Base-by-base conservation (phyloP, 2,888 invertebrate species). In the Heliconius aoede region DNA sequence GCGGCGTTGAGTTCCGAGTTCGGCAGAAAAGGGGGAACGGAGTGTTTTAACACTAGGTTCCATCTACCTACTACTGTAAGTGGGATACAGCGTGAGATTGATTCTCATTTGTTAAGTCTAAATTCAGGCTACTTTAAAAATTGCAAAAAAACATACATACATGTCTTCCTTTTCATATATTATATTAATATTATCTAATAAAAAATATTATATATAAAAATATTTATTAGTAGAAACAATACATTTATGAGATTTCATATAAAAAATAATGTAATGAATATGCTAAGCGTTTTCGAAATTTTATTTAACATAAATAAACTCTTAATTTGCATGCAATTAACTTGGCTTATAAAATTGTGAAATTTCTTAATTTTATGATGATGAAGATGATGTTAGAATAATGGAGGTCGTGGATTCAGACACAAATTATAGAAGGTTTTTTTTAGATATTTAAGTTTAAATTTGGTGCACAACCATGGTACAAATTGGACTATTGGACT, bases 271-370 rank as follows among this genome's bases (percentile, higher is more conserved):
- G 15, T 32, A 69, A 69, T 69, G 55, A 55, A 69, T 65, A 65
- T n/a, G 30, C 55, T 60, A 72, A 40, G 9, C 40, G 72, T 72
- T 72, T 72, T 72, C 61, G 72, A 72, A 72, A 72, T 72, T 61
- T 58, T 8, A 28, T 58, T 71, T 72, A 60, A 60, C 72, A 72
- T 72, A 60, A 40, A 72, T 60, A 72, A 72, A 60, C 7, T n/a
- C 18, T 72, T 36, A 36, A 60, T 60, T 72, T 26, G 26, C 32
- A n/a, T 32, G 36, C 36, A 60, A 69, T 51, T 30, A 69, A 51
- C 21, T 69, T 30, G n/a, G 30, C 21, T 30, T 51, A 69, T 51
- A 30, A 69, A 51, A 69, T 69, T 51, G 68, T 69, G 51, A 69
- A 69, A 69, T 51, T 69, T 69, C 5, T 32, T 55, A 24, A 30